Evolutionary conservation across 2,113 vertebrate species (phyloP).

Genomic region (Erythrocercus mccallii): DNA sequence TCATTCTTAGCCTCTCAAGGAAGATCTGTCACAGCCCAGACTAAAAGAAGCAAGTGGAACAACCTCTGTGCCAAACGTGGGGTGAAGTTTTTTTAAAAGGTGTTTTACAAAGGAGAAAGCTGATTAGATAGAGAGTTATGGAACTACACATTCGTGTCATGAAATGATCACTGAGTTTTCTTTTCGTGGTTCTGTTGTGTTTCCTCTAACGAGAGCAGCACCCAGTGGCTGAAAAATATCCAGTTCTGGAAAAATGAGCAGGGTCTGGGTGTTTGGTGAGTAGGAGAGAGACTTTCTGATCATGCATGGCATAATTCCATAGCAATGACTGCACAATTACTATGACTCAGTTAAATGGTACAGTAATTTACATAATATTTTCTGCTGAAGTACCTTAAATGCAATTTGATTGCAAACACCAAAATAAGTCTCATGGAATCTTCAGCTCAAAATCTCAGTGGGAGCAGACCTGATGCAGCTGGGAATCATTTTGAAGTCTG

Average conservation of each 20-base stretch:
- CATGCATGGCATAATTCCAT: not conserved
- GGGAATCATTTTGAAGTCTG: not conserved
- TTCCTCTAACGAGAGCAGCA: slow-evolving; percentile 51
- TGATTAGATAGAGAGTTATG: not conserved
- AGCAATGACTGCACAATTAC: not conserved
- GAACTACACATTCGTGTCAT: not conserved
- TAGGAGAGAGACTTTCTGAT: not conserved
- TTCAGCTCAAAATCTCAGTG: not conserved
- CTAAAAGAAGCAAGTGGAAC: not conserved
- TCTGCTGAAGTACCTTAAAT: not conserved
- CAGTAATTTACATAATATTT: not conserved
- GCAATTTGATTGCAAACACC: not conserved
- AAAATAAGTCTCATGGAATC: not conserved
- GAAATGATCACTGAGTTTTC: not conserved
- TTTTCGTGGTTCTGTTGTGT: not conserved
- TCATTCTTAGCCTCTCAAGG: not conserved
- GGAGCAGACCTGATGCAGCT: not conserved
- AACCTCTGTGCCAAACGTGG: not conserved
- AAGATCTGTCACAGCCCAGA: not conserved
- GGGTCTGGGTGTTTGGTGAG: not conserved
- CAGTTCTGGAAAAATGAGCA: not conserved
- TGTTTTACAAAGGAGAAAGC: not conserved
- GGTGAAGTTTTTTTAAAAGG: not conserved
- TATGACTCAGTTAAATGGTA: not conserved
- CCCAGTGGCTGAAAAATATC: slow-evolving; percentile 18